A percentile compares a stretch with the other conserved stretches of the same genome.
Conservation (phyloP, 1,140 invertebrate genomes). For the Drosophila mojavensis region DNA sequence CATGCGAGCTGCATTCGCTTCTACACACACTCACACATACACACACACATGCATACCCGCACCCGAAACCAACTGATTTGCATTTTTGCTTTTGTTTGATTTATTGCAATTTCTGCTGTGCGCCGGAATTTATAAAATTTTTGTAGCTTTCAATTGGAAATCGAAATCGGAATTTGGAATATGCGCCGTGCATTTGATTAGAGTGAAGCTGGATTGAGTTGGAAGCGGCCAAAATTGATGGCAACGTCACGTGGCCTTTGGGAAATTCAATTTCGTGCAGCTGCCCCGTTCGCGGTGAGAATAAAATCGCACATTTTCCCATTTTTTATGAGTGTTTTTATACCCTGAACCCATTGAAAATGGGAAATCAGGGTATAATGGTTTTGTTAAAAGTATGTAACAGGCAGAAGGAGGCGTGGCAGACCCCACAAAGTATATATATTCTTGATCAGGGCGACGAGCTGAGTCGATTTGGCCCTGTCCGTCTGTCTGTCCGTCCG, state of each 20-base stretch:
- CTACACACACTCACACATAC: conserved; percentile 7
- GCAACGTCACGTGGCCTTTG: conserved; percentile 31
- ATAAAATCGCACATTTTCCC: not conserved
- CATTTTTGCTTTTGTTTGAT: conserved; percentile 67
- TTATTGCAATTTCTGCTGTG: conserved; percentile 61
- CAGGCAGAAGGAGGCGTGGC: no score
- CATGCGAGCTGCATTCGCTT: conserved; percentile 38
- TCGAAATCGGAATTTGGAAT: conserved; percentile 24
- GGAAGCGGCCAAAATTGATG: conserved; percentile 31
- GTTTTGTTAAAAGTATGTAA: no score
- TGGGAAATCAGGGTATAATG: no score
- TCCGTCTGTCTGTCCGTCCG: no score
- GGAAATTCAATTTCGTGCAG: conserved; percentile 38
- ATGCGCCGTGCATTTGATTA: conserved; percentile 41
- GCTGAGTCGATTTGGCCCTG: no score
- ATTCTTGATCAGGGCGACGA: no score
- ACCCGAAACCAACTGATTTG: conserved; percentile 42
- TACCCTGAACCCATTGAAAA: no score
- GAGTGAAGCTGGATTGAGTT: not conserved
- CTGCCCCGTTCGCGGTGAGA: conserved; percentile 5
- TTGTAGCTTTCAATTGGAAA: conserved; percentile 34
- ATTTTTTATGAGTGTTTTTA: conserved; percentile 47
- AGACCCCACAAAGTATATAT: no score
- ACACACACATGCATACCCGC: not conserved
- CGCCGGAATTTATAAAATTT: conserved; percentile 52